phyloP scores from a whole-genome alignment of 64 coral and sea anemone genomes.

The Montipora sp. region DNA sequence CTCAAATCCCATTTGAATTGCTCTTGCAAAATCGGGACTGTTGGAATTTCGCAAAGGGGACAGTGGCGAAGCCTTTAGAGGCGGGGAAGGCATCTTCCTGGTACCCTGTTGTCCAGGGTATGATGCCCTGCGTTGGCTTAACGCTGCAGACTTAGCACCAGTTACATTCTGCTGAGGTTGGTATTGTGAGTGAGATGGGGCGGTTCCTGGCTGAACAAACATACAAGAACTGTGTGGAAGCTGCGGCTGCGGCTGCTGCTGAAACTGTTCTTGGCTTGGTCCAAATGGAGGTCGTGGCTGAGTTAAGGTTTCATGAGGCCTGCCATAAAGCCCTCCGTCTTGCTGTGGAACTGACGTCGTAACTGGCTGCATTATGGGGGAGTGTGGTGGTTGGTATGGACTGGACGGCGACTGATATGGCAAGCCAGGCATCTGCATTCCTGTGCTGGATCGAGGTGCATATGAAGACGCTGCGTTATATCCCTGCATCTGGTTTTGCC shows the following conservation, averaged over 20 bases:
- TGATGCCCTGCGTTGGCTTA: slow-evolving; percentile 20
- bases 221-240: slow-evolving; percentile 63
- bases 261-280: slow-evolving; percentile 27
- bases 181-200: slow-evolving; percentile 7
- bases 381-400: slow-evolving; percentile 54
- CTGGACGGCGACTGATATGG: slow-evolving; percentile 21
- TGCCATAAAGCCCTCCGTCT: slow-evolving; percentile 27
- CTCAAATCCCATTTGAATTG: slow-evolving; percentile 2
- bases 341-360: slow-evolving; percentile 58
- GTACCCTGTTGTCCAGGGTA: slow-evolving; percentile 46
- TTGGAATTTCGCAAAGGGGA: slow-evolving; percentile 32
- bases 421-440: slow-evolving; percentile 29
- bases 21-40: slow-evolving; percentile 16
- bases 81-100: slow-evolving; percentile 31
- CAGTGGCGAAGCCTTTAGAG: slow-evolving; percentile 11
- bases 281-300: slow-evolving; percentile 56
- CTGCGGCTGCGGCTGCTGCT: slow-evolving; percentile 6
- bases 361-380: background rate
- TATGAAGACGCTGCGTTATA: slow-evolving; percentile 19
- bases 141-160: slow-evolving; percentile 1
- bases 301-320: slow-evolving; percentile 10
- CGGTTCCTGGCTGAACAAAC: slow-evolving; percentile 58
- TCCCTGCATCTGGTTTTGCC: slow-evolving; percentile 51
- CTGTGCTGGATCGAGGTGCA: slow-evolving; percentile 35
- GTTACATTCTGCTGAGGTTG: slow-evolving; percentile 30